These are phyloP conservation scores for Ursus arctos DNA, from an alignment of 2,113 vertebrate genomes.

Conservation along the genomic window DNA sequence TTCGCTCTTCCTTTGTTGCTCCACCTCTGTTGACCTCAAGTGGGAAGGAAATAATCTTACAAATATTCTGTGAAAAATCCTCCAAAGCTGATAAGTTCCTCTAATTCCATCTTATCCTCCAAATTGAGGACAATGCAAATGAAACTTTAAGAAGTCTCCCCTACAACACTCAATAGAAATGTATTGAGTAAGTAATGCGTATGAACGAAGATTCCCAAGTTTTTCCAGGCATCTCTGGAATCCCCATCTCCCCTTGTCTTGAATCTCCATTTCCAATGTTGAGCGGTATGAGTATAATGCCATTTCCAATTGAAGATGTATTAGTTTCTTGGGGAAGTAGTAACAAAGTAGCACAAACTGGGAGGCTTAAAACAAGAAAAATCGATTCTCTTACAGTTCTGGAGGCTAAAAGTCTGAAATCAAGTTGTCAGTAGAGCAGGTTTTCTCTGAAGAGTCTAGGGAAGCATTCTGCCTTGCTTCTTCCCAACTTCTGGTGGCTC, in stretches of 20 bases:
- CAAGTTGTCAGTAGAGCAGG: not conserved
- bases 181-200: not conserved
- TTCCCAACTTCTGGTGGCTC: not conserved
- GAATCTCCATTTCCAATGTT: not conserved
- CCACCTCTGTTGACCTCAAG: not conserved
- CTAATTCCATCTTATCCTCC: not conserved
- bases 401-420: not conserved
- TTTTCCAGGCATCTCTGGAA: not conserved
- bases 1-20: not conserved
- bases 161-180: not conserved
- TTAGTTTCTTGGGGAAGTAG: not conserved
- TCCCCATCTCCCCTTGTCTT: not conserved
- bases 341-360: not conserved
- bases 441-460: not conserved
- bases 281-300: not conserved
- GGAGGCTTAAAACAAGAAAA: not conserved
- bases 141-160: not conserved
- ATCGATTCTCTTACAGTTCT: not conserved
- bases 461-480: not conserved
- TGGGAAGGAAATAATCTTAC: not conserved
- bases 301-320: not conserved
- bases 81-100: not conserved
- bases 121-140: not conserved
- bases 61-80: not conserved
- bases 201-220: not conserved